Conservation (phyloP, 2,113 vertebrate species). For the Eulacestoma nigropectus region DNA sequence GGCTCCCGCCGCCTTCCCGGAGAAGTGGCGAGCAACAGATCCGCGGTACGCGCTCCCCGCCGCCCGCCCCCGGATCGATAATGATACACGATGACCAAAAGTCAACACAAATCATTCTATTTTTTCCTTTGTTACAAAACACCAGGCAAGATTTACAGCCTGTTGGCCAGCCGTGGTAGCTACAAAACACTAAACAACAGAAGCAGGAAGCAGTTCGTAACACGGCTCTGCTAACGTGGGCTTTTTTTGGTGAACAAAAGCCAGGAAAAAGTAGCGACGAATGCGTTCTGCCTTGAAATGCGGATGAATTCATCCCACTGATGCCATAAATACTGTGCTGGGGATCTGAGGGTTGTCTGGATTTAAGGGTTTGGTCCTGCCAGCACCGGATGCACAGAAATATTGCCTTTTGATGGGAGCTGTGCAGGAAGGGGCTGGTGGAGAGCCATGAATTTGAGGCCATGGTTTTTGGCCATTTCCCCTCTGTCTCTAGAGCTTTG, state of each 20-base stretch:
- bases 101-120: conserved; percentile 27
- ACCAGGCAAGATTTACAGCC: neutral
- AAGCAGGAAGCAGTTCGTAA: conserved; percentile 18
- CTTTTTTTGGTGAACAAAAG: neutral
- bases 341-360: neutral
- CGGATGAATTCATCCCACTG: neutral
- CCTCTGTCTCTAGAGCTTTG: neutral
- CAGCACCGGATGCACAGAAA: neutral
- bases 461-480: neutral
- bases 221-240: neutral
- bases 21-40: neutral
- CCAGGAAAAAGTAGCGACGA: neutral
- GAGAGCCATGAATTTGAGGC: neutral
- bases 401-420: neutral
- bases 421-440: neutral
- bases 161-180: neutral
- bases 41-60: neutral
- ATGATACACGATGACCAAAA: conserved; percentile 4
- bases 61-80: conserved; percentile 1
- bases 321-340: neutral
- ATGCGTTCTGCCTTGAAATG: neutral
- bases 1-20: neutral
- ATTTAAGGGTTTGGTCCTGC: neutral
- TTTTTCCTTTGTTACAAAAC: conserved; percentile 35
- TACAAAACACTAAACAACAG: neutral